Conservation (phyloP, 2,888 invertebrate species). For the Phania funesta region DNA sequence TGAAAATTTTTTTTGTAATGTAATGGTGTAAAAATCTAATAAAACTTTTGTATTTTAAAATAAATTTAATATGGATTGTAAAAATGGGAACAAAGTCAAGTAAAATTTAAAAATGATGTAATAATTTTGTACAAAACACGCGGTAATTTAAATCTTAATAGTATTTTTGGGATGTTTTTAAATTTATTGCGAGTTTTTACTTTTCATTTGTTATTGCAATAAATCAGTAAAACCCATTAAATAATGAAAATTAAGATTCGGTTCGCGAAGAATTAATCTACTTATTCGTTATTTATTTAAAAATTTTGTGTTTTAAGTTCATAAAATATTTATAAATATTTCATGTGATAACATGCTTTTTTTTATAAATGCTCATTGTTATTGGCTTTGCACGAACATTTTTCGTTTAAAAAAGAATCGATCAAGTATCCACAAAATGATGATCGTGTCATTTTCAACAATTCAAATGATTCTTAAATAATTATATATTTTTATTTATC, state of each 20-base stretch:
- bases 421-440: not conserved
- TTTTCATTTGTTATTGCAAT: not conserved
- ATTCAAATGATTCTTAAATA: slow-evolving; percentile 31
- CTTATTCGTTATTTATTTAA: slow-evolving; percentile 22
- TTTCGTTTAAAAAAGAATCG: not conserved
- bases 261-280: not conserved
- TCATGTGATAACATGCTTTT: slow-evolving; percentile 11
- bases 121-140: too few species aligned
- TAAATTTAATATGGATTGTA: too few species aligned
- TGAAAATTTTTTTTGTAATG: not conserved
- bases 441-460: slow-evolving; percentile 13
- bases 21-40: not conserved
- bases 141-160: too few species aligned
- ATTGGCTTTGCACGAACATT: slow-evolving; percentile 4
- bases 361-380: slow-evolving; percentile 55
- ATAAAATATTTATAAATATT: slow-evolving; percentile 27
- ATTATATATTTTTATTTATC: slow-evolving; percentile 44
- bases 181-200: not conserved
- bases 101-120: not conserved
- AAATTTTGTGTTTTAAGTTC: slow-evolving; percentile 11
- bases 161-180: not conserved
- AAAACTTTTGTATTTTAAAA: too few species aligned
- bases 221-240: not conserved
- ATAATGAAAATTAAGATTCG: not conserved
- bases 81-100: too few species aligned